Conservation (phyloP, 2,888 invertebrate species). For the Drosophila fulvimacula region DNA sequence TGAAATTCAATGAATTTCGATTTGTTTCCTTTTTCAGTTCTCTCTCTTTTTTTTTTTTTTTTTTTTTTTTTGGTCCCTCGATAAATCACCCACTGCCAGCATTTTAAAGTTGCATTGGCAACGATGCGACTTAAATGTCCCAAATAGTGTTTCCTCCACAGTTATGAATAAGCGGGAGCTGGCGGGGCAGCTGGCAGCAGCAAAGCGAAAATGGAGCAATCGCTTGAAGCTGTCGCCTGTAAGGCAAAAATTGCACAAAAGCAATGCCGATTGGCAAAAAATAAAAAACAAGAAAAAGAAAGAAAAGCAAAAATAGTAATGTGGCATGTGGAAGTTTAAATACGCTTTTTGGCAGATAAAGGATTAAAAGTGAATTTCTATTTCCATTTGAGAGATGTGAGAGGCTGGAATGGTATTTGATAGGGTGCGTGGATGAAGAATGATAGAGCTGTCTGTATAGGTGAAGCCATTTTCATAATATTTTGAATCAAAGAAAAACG, state of each 20-base stretch:
- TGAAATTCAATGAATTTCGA: constrained; percentile 67
- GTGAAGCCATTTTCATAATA: neutral
- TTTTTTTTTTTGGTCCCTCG: constrained; percentile 31
- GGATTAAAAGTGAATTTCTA: neutral
- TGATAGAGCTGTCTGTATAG: neutral
- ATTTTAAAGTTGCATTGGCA: constrained; percentile 42
- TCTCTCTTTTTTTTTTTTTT: constrained; percentile 13
- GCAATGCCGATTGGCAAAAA: constrained; percentile 40
- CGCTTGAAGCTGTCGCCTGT: constrained; percentile 41
- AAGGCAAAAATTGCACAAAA: constrained; percentile 55
- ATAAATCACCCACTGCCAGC: constrained; percentile 49
- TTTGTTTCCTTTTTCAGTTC: constrained; percentile 29
- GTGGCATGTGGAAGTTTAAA: neutral
- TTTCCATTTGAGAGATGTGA: neutral
- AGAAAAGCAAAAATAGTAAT: neutral
- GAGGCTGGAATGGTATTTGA: neutral
- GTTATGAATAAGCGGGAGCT: constrained; percentile 45
- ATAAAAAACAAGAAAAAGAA: constrained; percentile 4
- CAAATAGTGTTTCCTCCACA: constrained; percentile 27
- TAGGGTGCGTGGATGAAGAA: neutral
- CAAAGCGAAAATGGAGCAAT: constrained; percentile 31
- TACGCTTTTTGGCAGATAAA: neutral
- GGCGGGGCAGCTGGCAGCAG: neutral
- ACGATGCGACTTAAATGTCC: constrained; percentile 41
- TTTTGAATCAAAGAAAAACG: neutral